Base-by-base conservation (phyloP, 2,113 vertebrate species). In the Cottus gobio region DNA sequence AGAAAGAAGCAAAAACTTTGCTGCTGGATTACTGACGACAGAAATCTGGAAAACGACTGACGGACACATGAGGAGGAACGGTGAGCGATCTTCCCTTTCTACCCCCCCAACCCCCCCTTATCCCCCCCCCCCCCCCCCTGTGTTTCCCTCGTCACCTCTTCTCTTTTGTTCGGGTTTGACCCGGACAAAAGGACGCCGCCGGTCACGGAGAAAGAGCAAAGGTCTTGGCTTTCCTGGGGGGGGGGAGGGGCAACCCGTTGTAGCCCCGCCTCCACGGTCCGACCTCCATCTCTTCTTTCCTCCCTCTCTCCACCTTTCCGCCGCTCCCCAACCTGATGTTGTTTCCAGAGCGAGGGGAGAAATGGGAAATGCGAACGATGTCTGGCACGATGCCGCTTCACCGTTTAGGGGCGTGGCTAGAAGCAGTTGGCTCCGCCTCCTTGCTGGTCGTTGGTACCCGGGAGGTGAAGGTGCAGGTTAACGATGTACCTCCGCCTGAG, bases 201-300 rank as follows among this genome's bases (percentile, higher is more conserved):
- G 90, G 92, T 93, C 92, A 93, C 80, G 90, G 91, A 92, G 87
- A 84, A 72, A 84, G 88, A 92, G 92, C 90, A 88, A 22, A 92
- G 91, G 87, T 94, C 92, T 66, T 57, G 58, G 65, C 68, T 85
- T 61, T 79, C 26, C 5, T 39, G 70, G 26, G 56, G 39, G 44
- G 44, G 50, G 13, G 5, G 75, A 39, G 22, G 39, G 63, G 78
- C 73, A 79, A 42, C 74, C 84, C 78, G 87, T 91, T 94, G 90
- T 92, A 82, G 75, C 75, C 85, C 70, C n/a, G n/a, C n/a, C 77
- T 84, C 70, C 61, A 34, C 48, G 77, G 83, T 70, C 73, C 30
- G 42, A 61, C 76, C 83, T 46, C 66, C 75, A 67, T 60, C 70
- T 69, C 64, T 5, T 48, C 63, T 66, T 54, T 69, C 48, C 73